A percentile compares a stretch with the other conserved stretches of the same genome.
These are phyloP conservation scores for Periphyllus acericola DNA, from an alignment of 2,888 invertebrate genomes.

Conservation along the genomic window DNA sequence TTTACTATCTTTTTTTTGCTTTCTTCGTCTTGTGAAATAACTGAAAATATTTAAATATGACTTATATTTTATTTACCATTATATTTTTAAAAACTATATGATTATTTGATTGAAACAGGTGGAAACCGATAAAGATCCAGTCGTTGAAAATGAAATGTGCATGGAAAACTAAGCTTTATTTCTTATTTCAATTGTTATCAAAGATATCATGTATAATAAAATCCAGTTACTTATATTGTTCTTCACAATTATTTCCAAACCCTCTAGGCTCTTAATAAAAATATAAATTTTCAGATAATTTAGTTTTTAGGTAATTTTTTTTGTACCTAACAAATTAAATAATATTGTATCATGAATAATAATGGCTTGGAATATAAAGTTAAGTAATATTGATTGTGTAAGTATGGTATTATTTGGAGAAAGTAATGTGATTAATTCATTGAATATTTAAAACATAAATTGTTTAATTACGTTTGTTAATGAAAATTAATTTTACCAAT, in stretches of 20 bases:
- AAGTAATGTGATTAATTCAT: no score
- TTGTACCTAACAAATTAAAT: no score
- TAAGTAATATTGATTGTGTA: no score
- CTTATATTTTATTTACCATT: not conserved
- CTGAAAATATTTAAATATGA: not conserved
- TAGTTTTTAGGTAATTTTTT: no score
- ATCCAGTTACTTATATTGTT: not conserved
- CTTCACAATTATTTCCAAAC: not conserved
- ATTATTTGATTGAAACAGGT: conserved; percentile 31
- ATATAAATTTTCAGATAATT: no score
- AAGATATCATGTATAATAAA: not conserved
- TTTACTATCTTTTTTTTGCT: not conserved
- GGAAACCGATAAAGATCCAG: conserved; percentile 19
- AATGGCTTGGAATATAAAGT: no score
- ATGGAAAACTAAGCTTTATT: conserved; percentile 19
- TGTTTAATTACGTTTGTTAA: no score
- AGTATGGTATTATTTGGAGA: no score
- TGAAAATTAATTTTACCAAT: no score
- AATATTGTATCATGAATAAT: no score
- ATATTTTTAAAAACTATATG: not conserved
- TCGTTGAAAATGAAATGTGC: conserved; percentile 15
- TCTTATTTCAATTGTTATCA: conserved; percentile 6
- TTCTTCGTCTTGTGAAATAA: not conserved
- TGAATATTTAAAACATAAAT: no score
- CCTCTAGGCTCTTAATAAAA: no score